Percentiles rank a stretch among this genome's conserved stretches.
Evolutionary conservation across 2,888 invertebrate species (phyloP).

Genomic region (Thymelicus sylvestris): DNA sequence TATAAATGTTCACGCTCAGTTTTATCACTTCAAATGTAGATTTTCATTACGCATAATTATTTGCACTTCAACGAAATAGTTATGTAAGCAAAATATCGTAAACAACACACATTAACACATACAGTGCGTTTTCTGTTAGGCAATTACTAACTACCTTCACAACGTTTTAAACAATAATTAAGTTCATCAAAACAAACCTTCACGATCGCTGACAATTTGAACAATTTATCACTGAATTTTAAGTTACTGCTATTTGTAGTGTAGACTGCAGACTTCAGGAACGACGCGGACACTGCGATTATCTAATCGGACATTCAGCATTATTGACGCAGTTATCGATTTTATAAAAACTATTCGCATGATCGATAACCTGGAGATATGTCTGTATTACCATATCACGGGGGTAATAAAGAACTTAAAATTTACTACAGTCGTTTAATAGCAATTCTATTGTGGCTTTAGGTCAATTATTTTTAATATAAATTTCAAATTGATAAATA

Average conservation of each 20-base stretch:
- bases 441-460: too few species aligned
- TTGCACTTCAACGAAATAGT: slow-evolving; percentile 6
- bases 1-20: too few species aligned
- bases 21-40: too few species aligned
- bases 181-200: slow-evolving; percentile 22
- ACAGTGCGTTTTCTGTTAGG: slow-evolving; percentile 4
- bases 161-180: neutral
- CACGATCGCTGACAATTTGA: neutral
- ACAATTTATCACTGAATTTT: slow-evolving; percentile 4
- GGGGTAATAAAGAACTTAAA: neutral
- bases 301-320: slow-evolving; percentile 58
- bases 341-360: slow-evolving; percentile 50
- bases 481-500: too few species aligned
- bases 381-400: neutral
- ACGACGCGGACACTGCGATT: slow-evolving; percentile 45
- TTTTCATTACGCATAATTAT: too few species aligned
- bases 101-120: slow-evolving; percentile 19
- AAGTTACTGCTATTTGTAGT: neutral
- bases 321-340: slow-evolving; percentile 60
- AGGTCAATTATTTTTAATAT: too few species aligned
- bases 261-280: neutral
- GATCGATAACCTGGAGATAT: slow-evolving; percentile 37
- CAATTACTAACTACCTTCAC: slow-evolving; percentile 1
- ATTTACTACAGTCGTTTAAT: too few species aligned
- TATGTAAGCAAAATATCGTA: slow-evolving; percentile 14